phyloP scores from a whole-genome alignment of 2,797 vertebrate genomes.

The Anomalospiza imberbis region DNA sequence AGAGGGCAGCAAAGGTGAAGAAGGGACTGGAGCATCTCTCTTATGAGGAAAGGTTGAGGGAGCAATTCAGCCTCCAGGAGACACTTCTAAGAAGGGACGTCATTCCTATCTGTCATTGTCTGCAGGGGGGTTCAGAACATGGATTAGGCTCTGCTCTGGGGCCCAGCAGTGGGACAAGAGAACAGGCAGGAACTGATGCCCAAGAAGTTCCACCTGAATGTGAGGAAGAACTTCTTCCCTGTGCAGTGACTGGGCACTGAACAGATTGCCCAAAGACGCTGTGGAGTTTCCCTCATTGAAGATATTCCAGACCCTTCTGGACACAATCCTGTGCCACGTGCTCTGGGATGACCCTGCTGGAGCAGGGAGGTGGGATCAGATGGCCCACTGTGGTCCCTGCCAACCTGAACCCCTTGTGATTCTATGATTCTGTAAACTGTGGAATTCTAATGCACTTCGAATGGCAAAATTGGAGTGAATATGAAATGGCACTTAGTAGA shows the following conservation, averaged over 20 bases:
- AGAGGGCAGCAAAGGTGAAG: not conserved
- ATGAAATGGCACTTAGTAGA: not conserved
- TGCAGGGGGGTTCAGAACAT: not conserved
- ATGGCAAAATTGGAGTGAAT: not conserved
- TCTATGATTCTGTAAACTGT: not conserved
- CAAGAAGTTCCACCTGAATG: not conserved
- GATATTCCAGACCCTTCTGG: not conserved
- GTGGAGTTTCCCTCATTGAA: not conserved
- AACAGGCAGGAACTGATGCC: not conserved
- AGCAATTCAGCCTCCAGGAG: not conserved
- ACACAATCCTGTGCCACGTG: accelerated
- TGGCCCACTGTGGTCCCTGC: not conserved
- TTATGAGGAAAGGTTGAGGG: not conserved
- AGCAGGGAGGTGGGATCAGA: not conserved
- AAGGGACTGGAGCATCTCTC: not conserved
- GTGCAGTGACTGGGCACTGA: not conserved
- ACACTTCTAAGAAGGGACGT: not conserved
- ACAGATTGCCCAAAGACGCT: not conserved
- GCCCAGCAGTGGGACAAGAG: not conserved
- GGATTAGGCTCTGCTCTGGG: not conserved
- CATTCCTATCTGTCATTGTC: not conserved
- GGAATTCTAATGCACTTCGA: not conserved
- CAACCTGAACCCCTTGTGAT: not conserved
- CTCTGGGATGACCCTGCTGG: not conserved
- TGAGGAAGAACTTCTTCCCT: not conserved